phyloP scores from a whole-genome alignment of 1,140 invertebrate genomes.

The Musca domestica region DNA sequence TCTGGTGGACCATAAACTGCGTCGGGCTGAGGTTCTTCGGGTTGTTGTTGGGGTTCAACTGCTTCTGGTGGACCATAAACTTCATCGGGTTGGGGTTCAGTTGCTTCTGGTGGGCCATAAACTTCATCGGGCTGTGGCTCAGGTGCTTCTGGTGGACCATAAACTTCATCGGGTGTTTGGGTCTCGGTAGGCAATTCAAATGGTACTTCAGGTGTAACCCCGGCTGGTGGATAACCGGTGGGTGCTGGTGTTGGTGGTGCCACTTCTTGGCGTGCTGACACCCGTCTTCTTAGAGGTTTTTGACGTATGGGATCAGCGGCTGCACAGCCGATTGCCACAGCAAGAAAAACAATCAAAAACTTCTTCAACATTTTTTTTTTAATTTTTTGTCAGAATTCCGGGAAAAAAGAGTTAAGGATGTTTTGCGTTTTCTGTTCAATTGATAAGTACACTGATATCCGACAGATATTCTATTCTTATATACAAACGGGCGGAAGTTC shows the following conservation, averaged over 20 bases:
- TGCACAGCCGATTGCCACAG: not conserved
- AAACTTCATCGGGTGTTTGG: constrained; percentile 33
- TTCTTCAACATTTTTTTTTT: constrained; percentile 4
- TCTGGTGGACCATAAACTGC: constrained; percentile 8
- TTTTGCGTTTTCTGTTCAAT: not conserved
- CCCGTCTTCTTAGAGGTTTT: not conserved
- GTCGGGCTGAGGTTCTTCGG: not conserved
- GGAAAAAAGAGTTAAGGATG: not conserved
- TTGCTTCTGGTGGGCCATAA: constrained; percentile 33
- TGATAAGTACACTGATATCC: not conserved
- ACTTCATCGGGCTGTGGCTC: constrained; percentile 31
- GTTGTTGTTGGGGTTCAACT: not conserved
- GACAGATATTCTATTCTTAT: constrained; percentile 3
- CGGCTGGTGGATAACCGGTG: constrained; percentile 42
- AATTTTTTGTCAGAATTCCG: not conserved
- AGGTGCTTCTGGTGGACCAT: constrained; percentile 29
- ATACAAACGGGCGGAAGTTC: constrained; percentile 12
- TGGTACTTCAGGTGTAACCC: constrained; percentile 40
- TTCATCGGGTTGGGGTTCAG: constrained; percentile 28
- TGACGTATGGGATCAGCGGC: not conserved
- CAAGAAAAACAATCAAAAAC: not conserved
- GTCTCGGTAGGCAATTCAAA: constrained; percentile 46
- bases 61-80: constrained; percentile 38
- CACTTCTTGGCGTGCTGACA: constrained; percentile 10
- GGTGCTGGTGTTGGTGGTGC: constrained; percentile 29